Percentiles rank a stretch among this genome's conserved stretches.
Evolutionary conservation across 2,888 invertebrate genomes (phyloP).

Genomic region (Nephrotoma guestfalica): DNA sequence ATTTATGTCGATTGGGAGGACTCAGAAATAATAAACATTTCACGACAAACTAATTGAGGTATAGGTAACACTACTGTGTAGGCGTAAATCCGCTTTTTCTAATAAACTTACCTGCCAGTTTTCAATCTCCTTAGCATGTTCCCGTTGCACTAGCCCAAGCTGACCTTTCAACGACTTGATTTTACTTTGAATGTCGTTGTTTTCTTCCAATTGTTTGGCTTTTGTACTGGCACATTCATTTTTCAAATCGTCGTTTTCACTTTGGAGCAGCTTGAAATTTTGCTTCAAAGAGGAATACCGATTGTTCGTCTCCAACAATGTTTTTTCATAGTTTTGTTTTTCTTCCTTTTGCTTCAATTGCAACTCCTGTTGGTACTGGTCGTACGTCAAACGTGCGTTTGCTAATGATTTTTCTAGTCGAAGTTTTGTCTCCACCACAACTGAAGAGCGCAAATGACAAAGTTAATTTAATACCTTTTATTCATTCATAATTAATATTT

Average conservation of each 20-base stretch:
- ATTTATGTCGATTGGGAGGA: too few species aligned
- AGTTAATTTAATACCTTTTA: background rate
- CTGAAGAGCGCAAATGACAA: conserved; percentile 24
- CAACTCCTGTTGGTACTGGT: conserved; percentile 34
- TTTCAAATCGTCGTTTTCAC: conserved; percentile 37
- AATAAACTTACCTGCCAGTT: conserved; percentile 28
- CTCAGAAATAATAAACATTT: too few species aligned
- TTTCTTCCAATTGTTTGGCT: conserved; percentile 33
- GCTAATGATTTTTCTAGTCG: conserved; percentile 41
- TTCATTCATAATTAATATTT: background rate
- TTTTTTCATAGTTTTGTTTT: conserved; percentile 34
- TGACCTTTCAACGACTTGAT: conserved; percentile 34
- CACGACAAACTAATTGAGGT: too few species aligned
- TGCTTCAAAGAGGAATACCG: conserved; percentile 40
- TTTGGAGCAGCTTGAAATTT: conserved; percentile 37
- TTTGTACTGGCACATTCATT: conserved; percentile 35
- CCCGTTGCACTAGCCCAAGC: conserved; percentile 28
- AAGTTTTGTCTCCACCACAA: conserved; percentile 42
- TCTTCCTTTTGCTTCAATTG: conserved; percentile 35
- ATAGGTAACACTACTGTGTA: too few species aligned
- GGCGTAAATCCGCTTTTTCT: too few species aligned
- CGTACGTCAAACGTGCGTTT: conserved; percentile 38
- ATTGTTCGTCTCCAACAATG: conserved; percentile 34
- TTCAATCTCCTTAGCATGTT: conserved; percentile 27
- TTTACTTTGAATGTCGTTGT: conserved; percentile 34